phyloP scores from a whole-genome alignment of 2,888 invertebrate species.

The Nymphalis c-album region DNA sequence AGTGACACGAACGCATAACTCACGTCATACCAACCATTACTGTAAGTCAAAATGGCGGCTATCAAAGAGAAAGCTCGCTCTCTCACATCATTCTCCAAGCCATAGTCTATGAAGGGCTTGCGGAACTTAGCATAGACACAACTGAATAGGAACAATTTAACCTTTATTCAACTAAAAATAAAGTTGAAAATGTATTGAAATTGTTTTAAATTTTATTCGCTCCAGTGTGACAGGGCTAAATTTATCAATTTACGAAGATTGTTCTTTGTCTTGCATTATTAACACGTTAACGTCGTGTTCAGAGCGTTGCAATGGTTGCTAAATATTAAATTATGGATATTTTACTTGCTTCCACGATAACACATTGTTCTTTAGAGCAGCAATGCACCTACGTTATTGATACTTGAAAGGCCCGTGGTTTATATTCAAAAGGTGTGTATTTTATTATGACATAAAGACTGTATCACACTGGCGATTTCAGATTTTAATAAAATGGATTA shows the following conservation, averaged over 20 bases:
- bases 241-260: conserved; percentile 76
- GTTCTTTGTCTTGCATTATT: conserved; percentile 68
- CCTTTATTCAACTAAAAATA: conserved; percentile 42
- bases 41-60: conserved; percentile 79
- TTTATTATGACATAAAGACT: conserved; percentile 20
- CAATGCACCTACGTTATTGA: conserved; percentile 29
- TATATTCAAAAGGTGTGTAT: conserved; percentile 20
- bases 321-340: conserved; percentile 69
- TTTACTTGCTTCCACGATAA: conserved; percentile 41
- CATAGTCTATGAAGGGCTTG: conserved; percentile 63
- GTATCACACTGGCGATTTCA: conserved; percentile 6
- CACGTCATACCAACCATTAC: conserved; percentile 70
- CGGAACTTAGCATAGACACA: conserved; percentile 53
- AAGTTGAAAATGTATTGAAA: conserved; percentile 39
- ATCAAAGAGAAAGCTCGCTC: conserved; percentile 78
- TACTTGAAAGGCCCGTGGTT: conserved; percentile 22
- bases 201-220: conserved; percentile 47
- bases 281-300: conserved; percentile 69
- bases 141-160: conserved; percentile 40
- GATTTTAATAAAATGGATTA: neutral
- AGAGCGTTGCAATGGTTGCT: conserved; percentile 53
- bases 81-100: conserved; percentile 78
- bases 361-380: conserved; percentile 29
- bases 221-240: conserved; percentile 65
- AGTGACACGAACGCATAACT: conserved; percentile 74